Base-by-base conservation (phyloP, 1,140 invertebrate species). In the Drosophila melanica region DNA sequence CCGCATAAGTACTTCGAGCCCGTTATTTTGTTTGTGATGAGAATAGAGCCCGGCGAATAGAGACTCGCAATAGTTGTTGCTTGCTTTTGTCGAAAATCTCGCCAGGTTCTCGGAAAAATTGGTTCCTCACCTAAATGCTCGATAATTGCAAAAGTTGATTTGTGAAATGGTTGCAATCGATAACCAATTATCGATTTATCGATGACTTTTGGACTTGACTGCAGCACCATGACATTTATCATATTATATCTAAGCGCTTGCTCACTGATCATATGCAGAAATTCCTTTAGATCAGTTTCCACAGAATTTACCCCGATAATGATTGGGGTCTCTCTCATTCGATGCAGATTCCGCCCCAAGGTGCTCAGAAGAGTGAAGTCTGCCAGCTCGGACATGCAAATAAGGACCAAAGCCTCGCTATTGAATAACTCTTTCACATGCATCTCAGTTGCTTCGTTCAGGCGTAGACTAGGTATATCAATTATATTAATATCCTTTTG, bases 151-250 rank as follows among this genome's bases (percentile, higher is more conserved):
- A 81, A 18, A 0, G 7, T 50, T 37, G 54, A 16, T 0, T 5
- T 20, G 0, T 75, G 75, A 59, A 62, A 65, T 0, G 27, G 23
- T 3, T 58, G 0, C 2, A 75, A 4, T 2, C 69, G 37, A 68
- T 70, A 45, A 2, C 33, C 10, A 7, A 9, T 20, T 1, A 59
- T 11, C 1, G 58, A 44, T 27, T 35, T 12, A 3, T 35, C 10
- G 0, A 2, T 42, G 7, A 2, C 10, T 0, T 3, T 27, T 27
- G 27, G 0, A 7, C 27, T 37, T 12, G 47, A 14, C 12, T 71
- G 53, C 9, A 80, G 1, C 4, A 75, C 23, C 0, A 80, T n/a
- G n/a, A 85, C 10, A 2, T 41, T 47, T 1, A 47, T 0, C 30
- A 79, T 65, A 0, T 62, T 33, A 4, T 79, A 6, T 0, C 3